Evolutionary conservation across 2,797 vertebrate species (phyloP).

Genomic region (Notolabrus celidotus): DNA sequence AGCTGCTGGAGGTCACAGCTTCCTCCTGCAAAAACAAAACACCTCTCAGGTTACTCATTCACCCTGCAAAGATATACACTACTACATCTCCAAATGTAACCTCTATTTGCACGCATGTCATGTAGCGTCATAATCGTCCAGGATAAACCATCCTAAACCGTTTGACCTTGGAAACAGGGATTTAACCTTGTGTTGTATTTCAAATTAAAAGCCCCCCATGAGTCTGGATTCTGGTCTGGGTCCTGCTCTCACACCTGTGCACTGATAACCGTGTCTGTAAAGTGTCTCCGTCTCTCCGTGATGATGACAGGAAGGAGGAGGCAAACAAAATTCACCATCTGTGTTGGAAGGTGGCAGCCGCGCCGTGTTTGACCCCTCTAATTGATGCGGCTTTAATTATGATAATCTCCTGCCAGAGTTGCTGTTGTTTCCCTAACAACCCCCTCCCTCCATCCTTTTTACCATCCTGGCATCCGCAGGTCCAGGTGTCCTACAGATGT

Average conservation of each 20-base stretch:
- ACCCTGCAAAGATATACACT: too few species aligned
- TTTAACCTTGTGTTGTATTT: too few species aligned
- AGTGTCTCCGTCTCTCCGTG: slow-evolving; percentile 17
- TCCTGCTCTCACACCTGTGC: slow-evolving; percentile 19
- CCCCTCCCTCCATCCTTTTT: slow-evolving; percentile 5
- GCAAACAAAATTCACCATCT: slow-evolving; percentile 92
- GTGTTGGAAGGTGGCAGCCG: slow-evolving; percentile 91
- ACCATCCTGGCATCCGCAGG: slow-evolving; percentile 85
- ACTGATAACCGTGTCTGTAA: neutral
- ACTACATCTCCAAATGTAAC: too few species aligned
- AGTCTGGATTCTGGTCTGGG: neutral
- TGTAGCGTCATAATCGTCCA: too few species aligned
- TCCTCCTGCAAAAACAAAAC: slow-evolving; percentile 30
- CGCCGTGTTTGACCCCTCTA: slow-evolving; percentile 88
- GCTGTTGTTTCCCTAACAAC: slow-evolving; percentile 60
- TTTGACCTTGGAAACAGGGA: too few species aligned
- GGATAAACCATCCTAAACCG: too few species aligned
- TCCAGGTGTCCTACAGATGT: slow-evolving; percentile 92
- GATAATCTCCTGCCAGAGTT: slow-evolving; percentile 92
- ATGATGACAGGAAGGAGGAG: slow-evolving; percentile 51
- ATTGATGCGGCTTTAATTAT: slow-evolving; percentile 97
- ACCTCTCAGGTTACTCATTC: slow-evolving; percentile 1
- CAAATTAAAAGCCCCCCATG: neutral
- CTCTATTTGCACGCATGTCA: too few species aligned
- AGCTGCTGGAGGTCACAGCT: slow-evolving; percentile 29